Percentiles rank a stretch among this genome's conserved stretches.
Evolutionary conservation across 2,888 invertebrate species (phyloP).

Genomic region (Drosophila colorata): DNA sequence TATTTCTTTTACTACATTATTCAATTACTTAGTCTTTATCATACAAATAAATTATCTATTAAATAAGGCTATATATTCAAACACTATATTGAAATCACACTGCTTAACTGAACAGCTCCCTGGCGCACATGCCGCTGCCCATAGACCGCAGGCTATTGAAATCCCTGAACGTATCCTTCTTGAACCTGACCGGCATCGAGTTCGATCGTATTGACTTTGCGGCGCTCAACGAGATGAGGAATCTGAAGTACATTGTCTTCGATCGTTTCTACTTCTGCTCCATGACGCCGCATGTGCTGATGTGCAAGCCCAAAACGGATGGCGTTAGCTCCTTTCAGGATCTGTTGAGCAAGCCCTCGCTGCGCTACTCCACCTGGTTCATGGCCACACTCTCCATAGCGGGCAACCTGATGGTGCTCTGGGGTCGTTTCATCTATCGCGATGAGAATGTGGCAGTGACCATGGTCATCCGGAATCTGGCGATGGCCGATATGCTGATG

Average conservation of each 20-base stretch:
- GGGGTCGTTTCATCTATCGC: constrained; percentile 87
- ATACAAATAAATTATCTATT: too few relatives aligned
- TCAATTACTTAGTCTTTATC: too few relatives aligned
- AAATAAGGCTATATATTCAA: too few relatives aligned
- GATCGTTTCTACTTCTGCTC: constrained; percentile 88
- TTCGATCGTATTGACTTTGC: constrained; percentile 86
- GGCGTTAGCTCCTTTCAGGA: constrained; percentile 88
- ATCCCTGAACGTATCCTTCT: constrained; percentile 82
- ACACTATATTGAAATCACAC: not conserved
- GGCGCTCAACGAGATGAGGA: constrained; percentile 85
- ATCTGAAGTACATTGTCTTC: constrained; percentile 87
- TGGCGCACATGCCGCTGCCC: constrained; percentile 84
- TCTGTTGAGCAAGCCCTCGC: constrained; percentile 87
- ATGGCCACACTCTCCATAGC: constrained; percentile 87
- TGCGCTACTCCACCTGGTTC: constrained; percentile 88
- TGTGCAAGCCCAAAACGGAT: constrained; percentile 88
- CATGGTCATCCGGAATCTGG: constrained; percentile 88
- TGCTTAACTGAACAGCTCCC: constrained; percentile 74
- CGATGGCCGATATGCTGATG: constrained; percentile 89
- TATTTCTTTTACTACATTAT: too few relatives aligned
- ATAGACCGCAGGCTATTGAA: constrained; percentile 75
- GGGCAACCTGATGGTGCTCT: constrained; percentile 88
- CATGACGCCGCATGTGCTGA: constrained; percentile 87
- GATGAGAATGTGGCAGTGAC: constrained; percentile 88
- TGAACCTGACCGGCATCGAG: constrained; percentile 86